These are phyloP conservation scores for Virgularia gustaviana DNA, from an alignment of 92 coral and sea anemone species.

Conservation along the genomic window DNA sequence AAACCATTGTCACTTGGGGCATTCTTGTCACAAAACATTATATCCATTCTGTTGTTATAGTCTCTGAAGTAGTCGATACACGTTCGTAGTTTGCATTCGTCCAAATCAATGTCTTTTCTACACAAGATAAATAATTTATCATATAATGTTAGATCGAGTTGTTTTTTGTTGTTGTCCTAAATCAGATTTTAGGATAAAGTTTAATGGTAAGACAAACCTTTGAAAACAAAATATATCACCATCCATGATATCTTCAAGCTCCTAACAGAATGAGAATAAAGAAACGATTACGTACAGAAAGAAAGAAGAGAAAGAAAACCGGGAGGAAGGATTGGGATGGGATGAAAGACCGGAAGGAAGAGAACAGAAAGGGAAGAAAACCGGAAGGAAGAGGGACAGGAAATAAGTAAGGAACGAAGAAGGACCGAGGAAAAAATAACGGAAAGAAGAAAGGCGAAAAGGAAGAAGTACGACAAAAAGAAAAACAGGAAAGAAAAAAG, in stretches of 20 bases:
- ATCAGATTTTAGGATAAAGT: too few species aligned
- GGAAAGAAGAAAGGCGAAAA: too few species aligned
- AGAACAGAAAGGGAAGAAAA: too few species aligned
- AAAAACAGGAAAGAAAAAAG: too few species aligned
- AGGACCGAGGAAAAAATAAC: too few species aligned
- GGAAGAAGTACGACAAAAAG: too few species aligned
- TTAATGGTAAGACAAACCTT: slow-evolving; percentile 47
- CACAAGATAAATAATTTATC: slow-evolving; percentile 22
- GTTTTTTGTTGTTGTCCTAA: slow-evolving; percentile 13
- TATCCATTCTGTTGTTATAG: slow-evolving; percentile 80
- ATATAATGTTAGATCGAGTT: slow-evolving; percentile 13
- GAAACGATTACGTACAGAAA: neutral
- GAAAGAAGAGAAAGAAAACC: too few species aligned
- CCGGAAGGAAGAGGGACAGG: too few species aligned
- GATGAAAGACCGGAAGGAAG: too few species aligned
- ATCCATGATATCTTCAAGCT: slow-evolving; percentile 91
- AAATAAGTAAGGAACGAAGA: too few species aligned
- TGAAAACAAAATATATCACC: slow-evolving; percentile 94
- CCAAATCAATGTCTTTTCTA: slow-evolving; percentile 56
- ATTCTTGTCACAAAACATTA: slow-evolving; percentile 91
- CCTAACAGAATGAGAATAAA: slow-evolving; percentile 46
- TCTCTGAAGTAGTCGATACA: slow-evolving; percentile 79
- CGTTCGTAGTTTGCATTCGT: slow-evolving; percentile 50
- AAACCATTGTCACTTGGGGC: slow-evolving; percentile 79
- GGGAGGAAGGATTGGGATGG: too few species aligned